Evolutionary conservation across 2,113 vertebrate species (phyloP).

Genomic region (Morone chrysops): DNA sequence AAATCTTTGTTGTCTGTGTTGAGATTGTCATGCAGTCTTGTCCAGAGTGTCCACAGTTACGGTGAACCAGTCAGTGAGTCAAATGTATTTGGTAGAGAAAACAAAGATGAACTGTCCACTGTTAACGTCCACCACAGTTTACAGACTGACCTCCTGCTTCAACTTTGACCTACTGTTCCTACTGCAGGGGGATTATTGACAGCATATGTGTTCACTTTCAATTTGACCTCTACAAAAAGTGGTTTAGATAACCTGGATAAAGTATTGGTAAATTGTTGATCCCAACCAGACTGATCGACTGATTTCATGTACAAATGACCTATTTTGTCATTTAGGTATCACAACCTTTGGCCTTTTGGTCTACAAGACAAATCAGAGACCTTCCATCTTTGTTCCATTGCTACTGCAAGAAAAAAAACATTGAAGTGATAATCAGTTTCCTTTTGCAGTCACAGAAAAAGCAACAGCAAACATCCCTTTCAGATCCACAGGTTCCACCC

Average conservation of each 20-base stretch:
- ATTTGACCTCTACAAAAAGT: neutral
- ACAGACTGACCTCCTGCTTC: neutral
- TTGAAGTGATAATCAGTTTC: neutral
- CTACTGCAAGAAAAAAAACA: neutral
- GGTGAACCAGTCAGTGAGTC: no score
- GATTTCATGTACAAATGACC: neutral
- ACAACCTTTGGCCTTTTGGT: neutral
- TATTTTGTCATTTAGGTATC: neutral
- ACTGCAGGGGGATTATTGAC: neutral
- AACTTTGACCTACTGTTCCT: neutral
- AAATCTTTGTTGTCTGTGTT: no score
- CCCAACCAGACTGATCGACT: neutral
- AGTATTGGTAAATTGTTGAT: neutral
- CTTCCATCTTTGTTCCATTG: neutral
- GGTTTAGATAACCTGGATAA: neutral
- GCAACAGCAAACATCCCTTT: conserved; percentile 15
- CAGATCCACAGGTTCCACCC: conserved; percentile 57
- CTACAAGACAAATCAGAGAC: neutral
- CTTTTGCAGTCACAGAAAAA: conserved; percentile 17
- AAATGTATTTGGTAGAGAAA: no score
- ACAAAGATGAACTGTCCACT: no score
- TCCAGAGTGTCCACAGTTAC: no score
- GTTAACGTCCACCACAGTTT: no score
- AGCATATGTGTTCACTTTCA: neutral
- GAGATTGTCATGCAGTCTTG: no score